phyloP scores from a whole-genome alignment of 2,797 vertebrate genomes.

The Acipenser oxyrinchus region DNA sequence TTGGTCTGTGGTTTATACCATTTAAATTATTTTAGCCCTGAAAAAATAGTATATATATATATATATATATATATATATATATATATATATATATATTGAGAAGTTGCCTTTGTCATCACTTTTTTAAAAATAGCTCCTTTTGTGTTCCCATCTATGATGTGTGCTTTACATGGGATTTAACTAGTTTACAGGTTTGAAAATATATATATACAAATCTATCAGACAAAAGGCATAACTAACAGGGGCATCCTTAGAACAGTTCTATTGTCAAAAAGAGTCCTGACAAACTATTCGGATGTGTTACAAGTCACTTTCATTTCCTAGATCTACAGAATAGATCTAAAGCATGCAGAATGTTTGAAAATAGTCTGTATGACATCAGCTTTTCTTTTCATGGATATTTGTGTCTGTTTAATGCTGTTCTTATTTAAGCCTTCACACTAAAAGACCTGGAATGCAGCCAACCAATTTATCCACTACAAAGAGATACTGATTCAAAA shows the following conservation, averaged over 20 bases:
- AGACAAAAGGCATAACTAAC: constrained; percentile 35
- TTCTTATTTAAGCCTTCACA: constrained; percentile 20
- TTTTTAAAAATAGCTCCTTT: too few relatives aligned
- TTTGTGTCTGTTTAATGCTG: constrained; percentile 29
- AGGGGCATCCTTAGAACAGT: constrained; percentile 51
- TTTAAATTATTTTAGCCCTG: background rate
- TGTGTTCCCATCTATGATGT: too few relatives aligned
- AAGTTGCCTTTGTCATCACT: too few relatives aligned
- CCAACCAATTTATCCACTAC: constrained; percentile 44
- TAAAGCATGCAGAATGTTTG: constrained; percentile 29
- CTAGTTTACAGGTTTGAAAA: too few relatives aligned
- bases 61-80: background rate
- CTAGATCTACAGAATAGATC: constrained; percentile 32
- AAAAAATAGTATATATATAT: background rate
- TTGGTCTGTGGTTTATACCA: background rate
- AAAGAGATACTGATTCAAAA: constrained; percentile 50
- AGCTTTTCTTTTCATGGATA: constrained; percentile 16
- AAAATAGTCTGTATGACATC: constrained; percentile 17
- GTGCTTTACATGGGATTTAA: too few relatives aligned
- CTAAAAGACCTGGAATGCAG: constrained; percentile 32
- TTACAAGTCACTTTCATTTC: constrained; percentile 43
- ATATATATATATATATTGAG: background rate
- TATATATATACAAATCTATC: constrained; percentile 6
- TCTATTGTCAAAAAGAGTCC: constrained; percentile 53
- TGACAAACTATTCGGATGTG: constrained; percentile 53